These are phyloP conservation scores for Trachops cirrhosus DNA, from an alignment of 2,797 vertebrate species.

Conservation along the genomic window DNA sequence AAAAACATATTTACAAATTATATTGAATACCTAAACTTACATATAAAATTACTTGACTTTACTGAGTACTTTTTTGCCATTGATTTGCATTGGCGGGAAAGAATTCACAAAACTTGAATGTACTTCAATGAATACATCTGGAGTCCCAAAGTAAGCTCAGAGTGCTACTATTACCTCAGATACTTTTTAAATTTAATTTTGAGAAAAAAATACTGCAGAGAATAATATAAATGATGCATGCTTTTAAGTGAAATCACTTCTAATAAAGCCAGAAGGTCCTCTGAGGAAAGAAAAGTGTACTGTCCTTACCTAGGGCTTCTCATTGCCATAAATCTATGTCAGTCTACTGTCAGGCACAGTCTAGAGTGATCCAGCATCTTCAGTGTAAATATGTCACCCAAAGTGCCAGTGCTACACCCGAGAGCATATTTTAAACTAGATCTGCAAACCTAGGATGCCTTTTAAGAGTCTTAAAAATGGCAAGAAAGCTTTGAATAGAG, in stretches of 20 bases:
- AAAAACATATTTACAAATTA: slow-evolving; percentile 16
- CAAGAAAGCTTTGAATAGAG: neutral
- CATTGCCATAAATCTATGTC: neutral
- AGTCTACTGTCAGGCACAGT: neutral
- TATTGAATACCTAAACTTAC: neutral
- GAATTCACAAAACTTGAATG: neutral
- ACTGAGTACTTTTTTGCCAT: neutral
- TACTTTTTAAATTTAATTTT: neutral
- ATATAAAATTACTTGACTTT: neutral
- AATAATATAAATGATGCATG: neutral
- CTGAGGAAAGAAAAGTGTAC: neutral
- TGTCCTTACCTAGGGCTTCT: neutral
- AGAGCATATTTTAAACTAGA: neutral
- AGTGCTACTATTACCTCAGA: neutral
- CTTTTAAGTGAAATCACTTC: neutral
- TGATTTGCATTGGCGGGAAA: neutral
- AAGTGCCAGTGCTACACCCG: neutral
- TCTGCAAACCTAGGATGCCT: neutral
- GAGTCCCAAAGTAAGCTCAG: neutral
- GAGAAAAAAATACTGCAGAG: neutral
- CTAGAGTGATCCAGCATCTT: neutral
- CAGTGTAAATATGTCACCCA: neutral
- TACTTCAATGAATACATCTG: neutral
- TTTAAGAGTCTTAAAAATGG: neutral
- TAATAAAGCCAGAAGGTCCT: neutral